phyloP scores from a whole-genome alignment of 2,797 vertebrate genomes.

The Labeo calbasu region DNA sequence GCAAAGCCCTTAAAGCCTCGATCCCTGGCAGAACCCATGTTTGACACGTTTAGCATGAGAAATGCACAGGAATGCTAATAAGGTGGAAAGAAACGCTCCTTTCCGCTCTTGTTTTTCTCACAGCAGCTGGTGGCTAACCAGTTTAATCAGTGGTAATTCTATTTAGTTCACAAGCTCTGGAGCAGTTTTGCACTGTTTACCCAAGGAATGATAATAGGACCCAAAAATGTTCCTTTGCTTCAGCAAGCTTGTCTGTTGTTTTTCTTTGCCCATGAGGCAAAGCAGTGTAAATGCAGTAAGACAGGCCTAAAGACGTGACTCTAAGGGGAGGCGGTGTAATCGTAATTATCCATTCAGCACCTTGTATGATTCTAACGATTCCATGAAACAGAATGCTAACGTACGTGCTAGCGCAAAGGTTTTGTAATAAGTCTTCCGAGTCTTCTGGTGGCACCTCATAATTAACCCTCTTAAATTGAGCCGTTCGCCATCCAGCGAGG shows the following conservation, averaged over 20 bases:
- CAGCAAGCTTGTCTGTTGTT: slow-evolving; percentile 25
- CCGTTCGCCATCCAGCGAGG: slow-evolving; percentile 15
- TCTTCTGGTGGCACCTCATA: slow-evolving; percentile 44
- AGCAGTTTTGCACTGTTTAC: slow-evolving; percentile 37
- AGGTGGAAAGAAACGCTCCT: not conserved
- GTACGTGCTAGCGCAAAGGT: not conserved
- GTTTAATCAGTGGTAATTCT: slow-evolving; percentile 43
- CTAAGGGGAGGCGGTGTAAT: not conserved
- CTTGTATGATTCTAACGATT: slow-evolving; percentile 15
- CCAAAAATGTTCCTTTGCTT: slow-evolving; percentile 22
- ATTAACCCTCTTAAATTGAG: slow-evolving; percentile 54
- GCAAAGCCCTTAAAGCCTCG: slow-evolving; percentile 33
- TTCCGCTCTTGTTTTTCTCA: not conserved
- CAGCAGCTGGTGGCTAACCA: slow-evolving; percentile 37
- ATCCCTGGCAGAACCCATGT: slow-evolving; percentile 31
- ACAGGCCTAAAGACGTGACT: slow-evolving; percentile 17
- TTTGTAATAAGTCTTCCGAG: slow-evolving; percentile 24
- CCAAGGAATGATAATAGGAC: slow-evolving; percentile 15
- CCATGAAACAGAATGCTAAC: slow-evolving; percentile 9
- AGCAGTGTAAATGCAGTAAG: not conserved
- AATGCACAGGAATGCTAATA: slow-evolving; percentile 33
- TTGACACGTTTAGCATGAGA: slow-evolving; percentile 26
- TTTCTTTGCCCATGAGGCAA: slow-evolving; percentile 20
- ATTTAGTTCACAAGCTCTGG: slow-evolving; percentile 34
- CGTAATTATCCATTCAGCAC: slow-evolving; percentile 46